Evolutionary conservation across 2,888 invertebrate genomes (phyloP).

Genomic region (Drosophila neotestacea): DNA sequence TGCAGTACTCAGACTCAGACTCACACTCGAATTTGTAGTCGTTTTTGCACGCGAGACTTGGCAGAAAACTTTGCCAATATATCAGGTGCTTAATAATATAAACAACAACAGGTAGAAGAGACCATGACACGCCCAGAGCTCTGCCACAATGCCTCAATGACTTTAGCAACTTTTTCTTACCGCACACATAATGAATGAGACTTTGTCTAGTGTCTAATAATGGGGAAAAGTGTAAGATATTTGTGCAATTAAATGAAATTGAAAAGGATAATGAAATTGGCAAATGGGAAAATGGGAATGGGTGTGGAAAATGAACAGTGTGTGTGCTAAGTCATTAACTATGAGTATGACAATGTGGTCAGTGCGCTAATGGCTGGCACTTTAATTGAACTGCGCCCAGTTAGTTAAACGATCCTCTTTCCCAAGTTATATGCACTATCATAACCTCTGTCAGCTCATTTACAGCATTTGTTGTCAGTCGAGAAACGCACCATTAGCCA

Average conservation of each 20-base stretch:
- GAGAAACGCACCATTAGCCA: slow-evolving; percentile 60
- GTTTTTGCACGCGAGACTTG: slow-evolving; percentile 40
- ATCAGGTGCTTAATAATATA: slow-evolving; percentile 77
- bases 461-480: slow-evolving; percentile 71
- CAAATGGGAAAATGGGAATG: slow-evolving; percentile 19
- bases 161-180: slow-evolving; percentile 54
- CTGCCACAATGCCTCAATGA: slow-evolving; percentile 31
- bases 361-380: slow-evolving; percentile 66
- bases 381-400: slow-evolving; percentile 73
- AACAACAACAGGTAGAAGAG: slow-evolving; percentile 65
- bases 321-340: slow-evolving; percentile 67
- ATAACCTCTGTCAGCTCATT: slow-evolving; percentile 76
- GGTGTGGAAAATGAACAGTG: slow-evolving; percentile 47
- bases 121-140: slow-evolving; percentile 34
- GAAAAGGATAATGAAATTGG: slow-evolving; percentile 29
- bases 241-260: slow-evolving; percentile 73
- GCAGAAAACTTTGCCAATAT: slow-evolving; percentile 72
- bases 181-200: slow-evolving; percentile 49
- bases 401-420: neutral
- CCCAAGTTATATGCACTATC: slow-evolving; percentile 57
- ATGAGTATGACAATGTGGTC: slow-evolving; percentile 53
- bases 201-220: slow-evolving; percentile 62
- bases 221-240: slow-evolving; percentile 59
- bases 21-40: slow-evolving; percentile 6
- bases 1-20: slow-evolving; percentile 11